Conservation (phyloP, 2,888 invertebrate species). For the Harpagoxenus sublaevis region DNA sequence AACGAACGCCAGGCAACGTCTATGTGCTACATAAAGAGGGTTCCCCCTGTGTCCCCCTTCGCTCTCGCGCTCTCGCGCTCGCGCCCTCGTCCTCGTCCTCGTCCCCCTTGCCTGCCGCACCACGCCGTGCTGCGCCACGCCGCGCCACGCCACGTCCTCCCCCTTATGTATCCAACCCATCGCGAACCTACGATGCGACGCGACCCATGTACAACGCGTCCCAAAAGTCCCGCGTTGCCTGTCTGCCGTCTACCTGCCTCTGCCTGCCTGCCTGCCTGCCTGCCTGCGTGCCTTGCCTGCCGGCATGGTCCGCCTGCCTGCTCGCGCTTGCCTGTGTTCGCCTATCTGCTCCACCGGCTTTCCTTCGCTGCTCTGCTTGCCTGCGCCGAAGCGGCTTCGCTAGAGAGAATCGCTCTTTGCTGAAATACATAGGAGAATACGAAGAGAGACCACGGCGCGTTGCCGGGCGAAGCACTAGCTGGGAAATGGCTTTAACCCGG, state of each 20-base stretch:
- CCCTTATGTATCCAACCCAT: slow-evolving; percentile 85
- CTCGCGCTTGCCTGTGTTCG: slow-evolving; percentile 56
- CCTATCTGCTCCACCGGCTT: slow-evolving; percentile 63
- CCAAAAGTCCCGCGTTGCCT: slow-evolving; percentile 80
- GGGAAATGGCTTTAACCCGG: slow-evolving; percentile 77
- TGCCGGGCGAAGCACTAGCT: slow-evolving; percentile 74
- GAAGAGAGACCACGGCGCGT: slow-evolving; percentile 71
- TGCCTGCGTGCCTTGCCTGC: slow-evolving; percentile 70
- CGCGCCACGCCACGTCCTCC: slow-evolving; percentile 65
- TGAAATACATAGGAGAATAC: slow-evolving; percentile 63
- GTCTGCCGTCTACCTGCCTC: slow-evolving; percentile 53
- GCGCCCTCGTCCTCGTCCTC: slow-evolving; percentile 51
- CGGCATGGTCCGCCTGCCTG: slow-evolving; percentile 64
- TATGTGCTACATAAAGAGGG: slow-evolving; percentile 85
- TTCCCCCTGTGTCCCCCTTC: slow-evolving; percentile 61
- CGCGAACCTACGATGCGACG: slow-evolving; percentile 83
- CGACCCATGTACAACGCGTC: slow-evolving; percentile 79
- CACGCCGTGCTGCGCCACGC: not conserved
- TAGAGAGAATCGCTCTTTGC: slow-evolving; percentile 67
- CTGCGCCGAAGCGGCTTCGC: slow-evolving; percentile 58
- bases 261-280: slow-evolving; percentile 53
- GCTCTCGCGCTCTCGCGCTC: slow-evolving; percentile 54
- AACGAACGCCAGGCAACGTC: slow-evolving; percentile 83
- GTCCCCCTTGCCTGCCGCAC: slow-evolving; percentile 58
- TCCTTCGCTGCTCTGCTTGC: slow-evolving; percentile 58